Base-by-base conservation (phyloP, 2,113 vertebrate species). In the Aphyosemion australe region DNA sequence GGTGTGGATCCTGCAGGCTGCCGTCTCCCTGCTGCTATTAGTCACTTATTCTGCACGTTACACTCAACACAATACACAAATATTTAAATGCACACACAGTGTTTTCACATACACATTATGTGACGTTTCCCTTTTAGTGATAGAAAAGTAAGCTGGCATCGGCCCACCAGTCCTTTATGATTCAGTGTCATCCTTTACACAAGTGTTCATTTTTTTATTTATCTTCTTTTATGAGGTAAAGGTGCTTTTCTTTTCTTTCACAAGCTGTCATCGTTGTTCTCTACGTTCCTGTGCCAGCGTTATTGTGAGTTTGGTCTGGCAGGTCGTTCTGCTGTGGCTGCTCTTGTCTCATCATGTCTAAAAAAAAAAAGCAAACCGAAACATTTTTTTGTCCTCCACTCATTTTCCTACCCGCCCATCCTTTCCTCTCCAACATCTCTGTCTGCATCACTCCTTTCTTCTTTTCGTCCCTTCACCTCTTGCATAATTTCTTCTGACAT, bases 351-450 rank as follows among this genome's bases (percentile, higher is more conserved):
- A 80, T 88, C 69, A 62, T 71, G 86, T 90, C 88, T 82, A 71
- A 74, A 82, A 72, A 85, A n/a, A n/a, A n/a, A n/a, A n/a, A 83
- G 34, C 55, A 78, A 79, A 83, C 67, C 62, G 2, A 84, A 88
- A 67, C 55, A 52, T 84, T 88, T 90, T 84, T 90, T 82, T 90
- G 88, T 90, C 86, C 87, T 83, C 76, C 83, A 70, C 72, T 50
- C 59, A 62, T 76, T 54, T 62, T 63, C 54, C 55, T 16, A 16
- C 46, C 31, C 15, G 62, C 48, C 66, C 49, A 43, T 46, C 63
- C 41, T 49, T 52, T 55, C 26, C 47, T 45, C 39, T 61, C 60
- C 56, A 10, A 56, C 45, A 41, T 59, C 68, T 71, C 46, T 55
- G 12, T 49, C 66, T 61, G n/a, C 68, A 76, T 72, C 65, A 69